A percentile compares a stretch with the other conserved stretches of the same genome.
phyloP scores from a whole-genome alignment of 1,140 invertebrate genomes.

The Plectrocnemia conspersa region DNA sequence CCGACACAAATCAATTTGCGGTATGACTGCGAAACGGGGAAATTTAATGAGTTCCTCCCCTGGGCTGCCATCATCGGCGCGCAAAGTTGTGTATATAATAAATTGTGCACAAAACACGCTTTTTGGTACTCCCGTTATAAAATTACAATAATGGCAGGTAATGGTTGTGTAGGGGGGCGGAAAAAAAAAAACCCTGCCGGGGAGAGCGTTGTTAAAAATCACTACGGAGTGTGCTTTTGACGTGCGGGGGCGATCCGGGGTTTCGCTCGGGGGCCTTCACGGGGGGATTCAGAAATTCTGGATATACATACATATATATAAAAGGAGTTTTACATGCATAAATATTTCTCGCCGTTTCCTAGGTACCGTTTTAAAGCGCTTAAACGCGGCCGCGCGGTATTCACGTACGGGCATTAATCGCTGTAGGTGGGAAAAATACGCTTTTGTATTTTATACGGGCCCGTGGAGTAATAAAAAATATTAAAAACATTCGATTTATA shows the following conservation, averaged over 20 bases:
- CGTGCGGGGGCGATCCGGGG: slow-evolving; percentile 3
- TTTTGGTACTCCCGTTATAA: slow-evolving; percentile 17
- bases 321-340: slow-evolving; percentile 14
- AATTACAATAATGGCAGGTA: slow-evolving; percentile 26
- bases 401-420: neutral
- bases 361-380: neutral
- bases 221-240: slow-evolving; percentile 22
- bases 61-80: no score
- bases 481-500: neutral
- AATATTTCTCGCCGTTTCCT: slow-evolving; percentile 7
- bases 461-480: neutral
- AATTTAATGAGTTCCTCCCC: no score
- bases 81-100: no score
- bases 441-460: neutral
- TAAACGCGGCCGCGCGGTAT: neutral
- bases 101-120: no score
- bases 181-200: slow-evolving; percentile 16
- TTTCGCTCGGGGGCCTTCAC: neutral
- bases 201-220: slow-evolving; percentile 22
- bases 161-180: slow-evolving; percentile 16
- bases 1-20: no score
- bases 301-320: slow-evolving; percentile 8
- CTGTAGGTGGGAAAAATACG: neutral
- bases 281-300: neutral
- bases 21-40: no score